Conservation (phyloP, 2,888 invertebrate species). For the Homarus gammarus region DNA sequence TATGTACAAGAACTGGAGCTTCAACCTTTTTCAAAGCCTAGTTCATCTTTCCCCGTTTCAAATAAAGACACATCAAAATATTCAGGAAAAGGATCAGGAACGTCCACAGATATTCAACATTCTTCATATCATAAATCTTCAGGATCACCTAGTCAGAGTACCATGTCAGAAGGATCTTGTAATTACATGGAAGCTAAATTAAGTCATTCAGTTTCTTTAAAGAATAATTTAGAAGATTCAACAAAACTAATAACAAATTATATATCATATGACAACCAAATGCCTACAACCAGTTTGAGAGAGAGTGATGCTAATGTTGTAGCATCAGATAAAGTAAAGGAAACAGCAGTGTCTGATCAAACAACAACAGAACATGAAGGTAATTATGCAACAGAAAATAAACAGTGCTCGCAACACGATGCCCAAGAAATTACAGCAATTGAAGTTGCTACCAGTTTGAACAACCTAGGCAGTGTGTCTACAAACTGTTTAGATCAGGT, state of each 20-base stretch:
- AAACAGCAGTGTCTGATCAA: neutral
- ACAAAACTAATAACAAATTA: neutral
- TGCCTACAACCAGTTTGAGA: neutral
- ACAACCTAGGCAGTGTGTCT: neutral
- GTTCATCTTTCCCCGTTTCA: neutral
- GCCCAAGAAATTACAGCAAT: neutral
- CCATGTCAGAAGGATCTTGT: neutral
- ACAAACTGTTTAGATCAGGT: neutral
- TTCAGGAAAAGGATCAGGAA: neutral
- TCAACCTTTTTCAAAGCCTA: neutral
- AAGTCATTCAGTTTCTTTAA: neutral
- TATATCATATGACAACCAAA: neutral
- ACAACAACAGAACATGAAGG: neutral
- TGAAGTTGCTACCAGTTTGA: neutral
- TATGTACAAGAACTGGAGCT: constrained; percentile 19
- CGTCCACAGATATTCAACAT: neutral
- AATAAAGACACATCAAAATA: neutral
- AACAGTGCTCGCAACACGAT: neutral
- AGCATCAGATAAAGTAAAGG: neutral
- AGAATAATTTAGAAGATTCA: neutral
- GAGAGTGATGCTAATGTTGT: neutral
- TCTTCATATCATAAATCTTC: neutral
- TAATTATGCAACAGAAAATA: neutral
- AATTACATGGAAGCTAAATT: neutral
- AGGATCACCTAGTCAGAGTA: constrained; percentile 6